Percentiles rank a stretch among this genome's conserved stretches.
Conservation (phyloP, 2,797 vertebrate genomes). For the Rhinogobio ventralis region DNA sequence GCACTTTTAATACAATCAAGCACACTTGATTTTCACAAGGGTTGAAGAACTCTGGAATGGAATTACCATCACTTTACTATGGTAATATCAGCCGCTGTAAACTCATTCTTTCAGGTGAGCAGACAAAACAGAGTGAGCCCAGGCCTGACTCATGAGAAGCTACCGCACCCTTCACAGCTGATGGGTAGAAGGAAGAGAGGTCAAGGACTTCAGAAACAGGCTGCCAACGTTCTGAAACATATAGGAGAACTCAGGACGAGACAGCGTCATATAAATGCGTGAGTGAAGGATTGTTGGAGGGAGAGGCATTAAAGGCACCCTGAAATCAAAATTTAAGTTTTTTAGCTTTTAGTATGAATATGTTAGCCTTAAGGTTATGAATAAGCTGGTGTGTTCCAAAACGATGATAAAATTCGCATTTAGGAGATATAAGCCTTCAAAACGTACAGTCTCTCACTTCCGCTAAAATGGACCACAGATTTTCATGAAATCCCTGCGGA, state of each 20-base stretch:
- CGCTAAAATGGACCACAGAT: too few species aligned
- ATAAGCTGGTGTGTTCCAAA: too few species aligned
- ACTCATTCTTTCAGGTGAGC: constrained; percentile 14
- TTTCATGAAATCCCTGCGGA: too few species aligned
- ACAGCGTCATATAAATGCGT: constrained; percentile 61
- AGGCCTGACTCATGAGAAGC: constrained; percentile 31
- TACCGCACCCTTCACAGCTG: constrained; percentile 62
- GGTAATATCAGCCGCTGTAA: not conserved
- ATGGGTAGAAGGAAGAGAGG: constrained; percentile 54
- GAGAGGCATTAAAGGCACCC: not conserved
- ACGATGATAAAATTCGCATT: too few species aligned
- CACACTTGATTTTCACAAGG: not conserved
- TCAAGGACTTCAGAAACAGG: constrained; percentile 28
- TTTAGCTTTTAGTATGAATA: too few species aligned
- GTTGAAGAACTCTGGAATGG: not conserved
- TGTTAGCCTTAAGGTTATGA: too few species aligned
- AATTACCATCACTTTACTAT: not conserved
- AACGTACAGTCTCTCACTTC: too few species aligned
- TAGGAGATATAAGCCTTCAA: too few species aligned
- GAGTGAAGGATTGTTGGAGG: not conserved
- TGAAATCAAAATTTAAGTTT: too few species aligned
- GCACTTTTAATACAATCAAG: not conserved
- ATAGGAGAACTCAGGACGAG: constrained; percentile 63
- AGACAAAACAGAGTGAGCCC: not conserved
- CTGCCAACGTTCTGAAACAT: constrained; percentile 55